Evolutionary conservation across 2,113 vertebrate genomes (phyloP).

Genomic region (Porphyrio hochstetteri): DNA sequence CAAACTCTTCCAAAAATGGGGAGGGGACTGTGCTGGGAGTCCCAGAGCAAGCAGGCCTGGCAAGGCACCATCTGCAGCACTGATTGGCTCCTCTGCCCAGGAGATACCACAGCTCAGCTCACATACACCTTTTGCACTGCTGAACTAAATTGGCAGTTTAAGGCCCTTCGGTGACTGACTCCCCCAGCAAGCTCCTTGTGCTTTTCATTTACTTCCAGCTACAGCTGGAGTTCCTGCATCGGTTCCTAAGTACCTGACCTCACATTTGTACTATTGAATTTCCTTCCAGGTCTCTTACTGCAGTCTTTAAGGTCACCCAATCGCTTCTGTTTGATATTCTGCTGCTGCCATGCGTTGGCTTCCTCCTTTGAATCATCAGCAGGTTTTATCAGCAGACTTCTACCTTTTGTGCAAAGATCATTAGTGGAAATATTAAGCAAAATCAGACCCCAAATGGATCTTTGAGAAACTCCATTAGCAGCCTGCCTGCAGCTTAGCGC

Average conservation of each 20-base stretch:
- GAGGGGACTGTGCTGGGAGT: rapidly evolving
- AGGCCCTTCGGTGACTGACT: not conserved
- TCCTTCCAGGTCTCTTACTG: slow-evolving; percentile 26
- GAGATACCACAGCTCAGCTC: not conserved
- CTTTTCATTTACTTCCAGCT: not conserved
- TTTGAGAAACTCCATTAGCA: slow-evolving; percentile 56
- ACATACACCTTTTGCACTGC: not conserved
- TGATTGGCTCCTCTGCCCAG: not conserved
- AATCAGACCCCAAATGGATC: slow-evolving; percentile 57
- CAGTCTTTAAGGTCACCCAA: slow-evolving; percentile 34
- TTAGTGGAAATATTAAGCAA: slow-evolving; percentile 59
- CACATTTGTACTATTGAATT: slow-evolving; percentile 21
- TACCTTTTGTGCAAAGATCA: slow-evolving; percentile 61
- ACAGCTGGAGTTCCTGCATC: not conserved
- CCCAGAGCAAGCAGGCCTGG: not conserved
- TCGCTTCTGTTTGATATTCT: slow-evolving; percentile 18
- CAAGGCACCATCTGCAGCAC: rapidly evolving
- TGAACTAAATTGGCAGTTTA: not conserved
- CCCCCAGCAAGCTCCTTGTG: not conserved
- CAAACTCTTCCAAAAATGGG: not conserved
- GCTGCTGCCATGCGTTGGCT: not conserved
- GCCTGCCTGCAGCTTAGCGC: slow-evolving; percentile 48
- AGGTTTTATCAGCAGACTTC: slow-evolving; percentile 29
- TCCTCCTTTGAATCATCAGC: slow-evolving; percentile 22
- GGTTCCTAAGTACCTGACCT: slow-evolving; percentile 10